Percentiles rank a stretch among this genome's conserved stretches.
Conservation (phyloP, 30 jellyfish, hydroid and myxozoan species). For the Nemopilema nomurai region DNA sequence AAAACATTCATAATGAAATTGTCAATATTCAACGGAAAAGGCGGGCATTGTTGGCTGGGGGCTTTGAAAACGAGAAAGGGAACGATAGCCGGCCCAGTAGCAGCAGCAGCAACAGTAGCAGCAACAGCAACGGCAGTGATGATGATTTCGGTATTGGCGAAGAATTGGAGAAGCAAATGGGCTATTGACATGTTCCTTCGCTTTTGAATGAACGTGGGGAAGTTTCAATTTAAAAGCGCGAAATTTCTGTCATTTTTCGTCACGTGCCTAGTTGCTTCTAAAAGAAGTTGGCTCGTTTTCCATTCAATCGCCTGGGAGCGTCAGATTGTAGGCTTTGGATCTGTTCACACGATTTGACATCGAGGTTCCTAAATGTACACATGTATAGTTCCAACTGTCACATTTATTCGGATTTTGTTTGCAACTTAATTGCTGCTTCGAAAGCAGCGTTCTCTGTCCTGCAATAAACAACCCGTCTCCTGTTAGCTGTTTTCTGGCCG, state of each 20-base stretch:
- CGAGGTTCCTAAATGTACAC: too few relatives aligned
- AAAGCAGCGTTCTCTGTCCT: too few relatives aligned
- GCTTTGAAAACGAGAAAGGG: neutral
- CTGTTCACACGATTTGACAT: too few relatives aligned
- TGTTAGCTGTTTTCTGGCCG: too few relatives aligned
- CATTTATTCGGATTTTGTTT: too few relatives aligned
- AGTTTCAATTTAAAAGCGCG: neutral
- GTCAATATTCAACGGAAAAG: constrained; percentile 8
- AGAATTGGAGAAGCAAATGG: constrained; percentile 41
- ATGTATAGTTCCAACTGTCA: too few relatives aligned
- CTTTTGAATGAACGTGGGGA: neutral
- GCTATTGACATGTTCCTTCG: neutral
- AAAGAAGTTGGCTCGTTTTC: too few relatives aligned
- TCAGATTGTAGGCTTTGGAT: too few relatives aligned
- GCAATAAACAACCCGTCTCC: too few relatives aligned
- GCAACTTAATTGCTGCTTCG: too few relatives aligned
- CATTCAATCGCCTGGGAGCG: too few relatives aligned
- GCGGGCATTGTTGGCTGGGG: constrained; percentile 13
- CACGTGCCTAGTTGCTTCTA: too few relatives aligned
- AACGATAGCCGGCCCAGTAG: neutral
- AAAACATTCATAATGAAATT: constrained; percentile 10
- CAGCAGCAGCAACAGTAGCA: constrained; percentile 45
- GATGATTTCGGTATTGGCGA: constrained; percentile 42
- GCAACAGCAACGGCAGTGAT: constrained; percentile 29
- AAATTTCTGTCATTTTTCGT: neutral